Evolutionary conservation across 2,888 invertebrate species (phyloP), one percentile per base, ranked within the genome.

Genomic region (Syrphus vitripennis): DNA sequence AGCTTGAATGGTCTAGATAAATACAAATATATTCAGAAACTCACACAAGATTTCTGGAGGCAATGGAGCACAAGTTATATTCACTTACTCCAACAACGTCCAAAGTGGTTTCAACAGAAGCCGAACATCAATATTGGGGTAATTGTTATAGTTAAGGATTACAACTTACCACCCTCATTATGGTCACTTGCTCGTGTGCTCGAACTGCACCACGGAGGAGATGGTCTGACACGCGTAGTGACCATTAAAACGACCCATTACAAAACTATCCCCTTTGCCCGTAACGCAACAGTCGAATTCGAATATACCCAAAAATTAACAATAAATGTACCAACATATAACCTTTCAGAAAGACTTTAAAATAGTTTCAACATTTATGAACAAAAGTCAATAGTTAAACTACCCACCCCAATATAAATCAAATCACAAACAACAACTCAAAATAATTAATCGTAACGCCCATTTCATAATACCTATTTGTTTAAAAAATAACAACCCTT

Each of bases 61-160:
- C 63, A 83, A 21, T 80, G 86, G 80, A 82, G 86, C 21, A 57
- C 75, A 19, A 77, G 61, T 10, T 84, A 83, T 24, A 48, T 78
- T 5, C 74, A 79, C 10, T 70, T 71, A 37, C 71, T 84, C 10
- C 83, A 87, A 34, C 81, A 81, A 29, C 72, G 76, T 2, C 76
- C 83, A 24, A 83, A 87, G 59, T 83, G 76, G 82, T 63, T 67
- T 3, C 57, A 87, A 57, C 55, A 42, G n/a, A 40, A n/a, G 67
- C 67, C 40, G n/a, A 83, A 78, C 42, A 40, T 40, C 6, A 40
- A n/a, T 5, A 6, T 40, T 40, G 40, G 14, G 4, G 37, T 14
- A 4, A 37, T 57, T 57, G 57, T 57, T 9, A 57, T 57, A 29
- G 16, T 57, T 7, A 57, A 57, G 16, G 31, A 57, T 5, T 31